Conservation (phyloP, 2,113 vertebrate species). For the Charina bottae region DNA sequence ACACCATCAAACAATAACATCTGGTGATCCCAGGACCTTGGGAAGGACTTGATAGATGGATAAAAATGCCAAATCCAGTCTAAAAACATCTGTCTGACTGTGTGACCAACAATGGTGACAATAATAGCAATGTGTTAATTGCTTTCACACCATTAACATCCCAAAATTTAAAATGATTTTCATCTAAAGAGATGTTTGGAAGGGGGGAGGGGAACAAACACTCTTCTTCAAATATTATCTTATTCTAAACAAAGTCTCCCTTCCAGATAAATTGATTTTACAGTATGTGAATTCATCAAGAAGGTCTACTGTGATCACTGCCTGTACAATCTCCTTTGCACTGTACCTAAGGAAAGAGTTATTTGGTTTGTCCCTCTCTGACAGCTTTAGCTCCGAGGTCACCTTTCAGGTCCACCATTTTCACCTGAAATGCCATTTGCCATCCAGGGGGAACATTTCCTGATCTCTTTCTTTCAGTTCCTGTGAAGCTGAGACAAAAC, state of each 20-base stretch:
- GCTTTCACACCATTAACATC: background rate
- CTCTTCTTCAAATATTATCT: background rate
- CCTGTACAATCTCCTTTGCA: background rate
- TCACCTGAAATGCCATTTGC: slow-evolving; percentile 28
- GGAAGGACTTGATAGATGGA: too few relatives aligned
- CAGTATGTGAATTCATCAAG: background rate
- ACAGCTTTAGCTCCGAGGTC: background rate
- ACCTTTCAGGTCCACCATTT: background rate
- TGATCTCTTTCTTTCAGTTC: slow-evolving; percentile 39
- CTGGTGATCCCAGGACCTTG: too few relatives aligned
- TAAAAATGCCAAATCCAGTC: too few relatives aligned
- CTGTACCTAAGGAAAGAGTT: background rate
- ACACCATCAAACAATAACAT: too few relatives aligned
- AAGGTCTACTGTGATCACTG: background rate
- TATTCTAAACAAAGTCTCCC: background rate
- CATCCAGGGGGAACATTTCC: slow-evolving; percentile 43
- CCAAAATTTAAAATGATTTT: background rate
- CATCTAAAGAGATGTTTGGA: background rate
- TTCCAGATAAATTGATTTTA: background rate
- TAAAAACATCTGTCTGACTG: background rate
- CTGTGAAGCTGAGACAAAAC: slow-evolving; percentile 56
- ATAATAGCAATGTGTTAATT: background rate
- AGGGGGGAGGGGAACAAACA: background rate
- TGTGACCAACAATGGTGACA: background rate
- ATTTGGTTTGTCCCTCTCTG: background rate